These are phyloP conservation scores for Babyrousa celebensis DNA, from an alignment of 2,797 vertebrate genomes.

Conservation along the genomic window DNA sequence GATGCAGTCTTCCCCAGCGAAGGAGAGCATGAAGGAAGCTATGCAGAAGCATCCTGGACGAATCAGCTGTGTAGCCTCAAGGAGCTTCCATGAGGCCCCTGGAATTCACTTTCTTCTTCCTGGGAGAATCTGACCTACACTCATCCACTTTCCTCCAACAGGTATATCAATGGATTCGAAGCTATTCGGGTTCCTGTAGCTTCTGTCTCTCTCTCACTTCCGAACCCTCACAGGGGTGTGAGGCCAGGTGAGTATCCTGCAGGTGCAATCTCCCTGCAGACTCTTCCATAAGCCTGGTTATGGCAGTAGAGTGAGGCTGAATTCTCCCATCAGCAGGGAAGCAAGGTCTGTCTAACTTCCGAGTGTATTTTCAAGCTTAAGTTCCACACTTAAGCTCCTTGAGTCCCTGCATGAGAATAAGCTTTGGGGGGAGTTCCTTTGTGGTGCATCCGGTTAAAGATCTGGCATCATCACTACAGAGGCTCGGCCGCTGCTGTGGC, in stretches of 20 bases:
- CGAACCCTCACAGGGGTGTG: background rate
- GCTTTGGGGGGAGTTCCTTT: no score
- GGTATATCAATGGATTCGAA: background rate
- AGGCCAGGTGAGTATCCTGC: background rate
- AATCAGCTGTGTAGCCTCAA: background rate
- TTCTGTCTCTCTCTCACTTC: background rate
- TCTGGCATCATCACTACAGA: no score
- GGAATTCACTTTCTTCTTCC: background rate
- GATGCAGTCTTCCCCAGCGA: rapidly evolving
- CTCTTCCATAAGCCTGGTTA: background rate
- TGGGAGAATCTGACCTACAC: background rate
- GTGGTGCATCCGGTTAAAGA: no score
- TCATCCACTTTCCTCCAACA: background rate
- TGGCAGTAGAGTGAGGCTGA: background rate
- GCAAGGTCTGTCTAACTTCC: background rate
- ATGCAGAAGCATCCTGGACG: background rate
- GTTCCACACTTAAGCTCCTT: background rate
- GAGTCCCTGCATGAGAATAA: background rate
- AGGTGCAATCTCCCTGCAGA: background rate
- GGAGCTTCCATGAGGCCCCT: background rate
- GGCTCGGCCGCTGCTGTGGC: no score
- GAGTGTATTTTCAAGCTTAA: background rate
- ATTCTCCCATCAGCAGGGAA: background rate
- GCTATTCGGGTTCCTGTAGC: background rate
- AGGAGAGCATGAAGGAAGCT: no score